phyloP scores from a whole-genome alignment of 1,140 invertebrate genomes.

The Conus betulinus region DNA sequence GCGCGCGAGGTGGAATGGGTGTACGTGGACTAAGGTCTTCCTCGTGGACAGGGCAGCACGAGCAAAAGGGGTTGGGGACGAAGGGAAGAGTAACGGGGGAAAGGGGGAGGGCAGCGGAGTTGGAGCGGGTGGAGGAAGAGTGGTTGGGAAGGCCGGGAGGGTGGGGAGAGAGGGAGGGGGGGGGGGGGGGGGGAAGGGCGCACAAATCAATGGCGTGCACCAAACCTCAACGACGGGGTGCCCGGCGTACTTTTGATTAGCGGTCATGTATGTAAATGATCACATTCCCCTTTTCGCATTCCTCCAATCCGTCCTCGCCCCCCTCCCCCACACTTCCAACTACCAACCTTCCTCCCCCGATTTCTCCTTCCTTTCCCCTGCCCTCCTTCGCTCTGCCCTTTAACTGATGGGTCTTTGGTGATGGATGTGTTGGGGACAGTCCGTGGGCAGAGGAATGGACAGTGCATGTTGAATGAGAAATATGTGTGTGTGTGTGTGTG shows the following conservation, averaged over 20 bases:
- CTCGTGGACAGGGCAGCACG: not conserved
- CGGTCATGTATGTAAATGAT: conserved; percentile 21
- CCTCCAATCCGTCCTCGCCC: too few relatives aligned
- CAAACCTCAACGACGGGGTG: too few relatives aligned
- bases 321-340: too few relatives aligned
- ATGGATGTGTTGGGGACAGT: too few relatives aligned
- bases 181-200: not conserved
- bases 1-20: not conserved
- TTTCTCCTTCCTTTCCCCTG: too few relatives aligned
- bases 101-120: not conserved
- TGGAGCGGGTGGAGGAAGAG: not conserved
- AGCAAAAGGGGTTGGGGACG: not conserved
- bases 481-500: too few relatives aligned
- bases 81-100: not conserved
- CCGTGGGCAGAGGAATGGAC: too few relatives aligned
- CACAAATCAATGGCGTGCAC: too few relatives aligned
- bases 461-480: too few relatives aligned
- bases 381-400: too few relatives aligned
- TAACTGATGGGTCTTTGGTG: too few relatives aligned
- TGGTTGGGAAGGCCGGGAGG: not conserved
- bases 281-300: not conserved
- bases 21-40: not conserved
- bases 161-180: not conserved
- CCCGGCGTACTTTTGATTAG: not conserved
- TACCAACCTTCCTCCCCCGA: too few relatives aligned